Percentiles rank a stretch among this genome's conserved stretches.
These are phyloP conservation scores for Empis livida DNA, from an alignment of 2,888 invertebrate species.

Conservation along the genomic window DNA sequence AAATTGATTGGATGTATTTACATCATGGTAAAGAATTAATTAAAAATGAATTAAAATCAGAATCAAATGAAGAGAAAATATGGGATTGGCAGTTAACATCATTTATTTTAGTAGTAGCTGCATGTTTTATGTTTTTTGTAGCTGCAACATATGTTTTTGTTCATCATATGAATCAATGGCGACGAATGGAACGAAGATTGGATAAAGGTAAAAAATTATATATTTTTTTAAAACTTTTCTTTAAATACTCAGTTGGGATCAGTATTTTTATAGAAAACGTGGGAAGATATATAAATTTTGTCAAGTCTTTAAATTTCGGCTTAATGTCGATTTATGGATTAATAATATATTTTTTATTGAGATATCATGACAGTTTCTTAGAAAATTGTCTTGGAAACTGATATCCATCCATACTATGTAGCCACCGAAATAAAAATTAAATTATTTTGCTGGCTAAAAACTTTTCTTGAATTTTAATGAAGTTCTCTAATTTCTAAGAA, in stretches of 20 bases:
- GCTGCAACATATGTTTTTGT: slow-evolving; percentile 63
- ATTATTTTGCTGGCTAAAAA: neutral
- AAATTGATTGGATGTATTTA: slow-evolving; percentile 42
- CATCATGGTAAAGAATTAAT: neutral
- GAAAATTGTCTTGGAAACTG: too few species aligned
- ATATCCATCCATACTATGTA: neutral
- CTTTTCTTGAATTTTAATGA: neutral
- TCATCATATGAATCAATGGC: slow-evolving; percentile 69
- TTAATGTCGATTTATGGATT: too few species aligned
- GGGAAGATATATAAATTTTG: too few species aligned
- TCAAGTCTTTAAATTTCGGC: too few species aligned
- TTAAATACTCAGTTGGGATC: too few species aligned
- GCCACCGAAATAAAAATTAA: neutral
- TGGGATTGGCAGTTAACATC: slow-evolving; percentile 67
- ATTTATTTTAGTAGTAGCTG: slow-evolving; percentile 57
- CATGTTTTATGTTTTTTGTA: slow-evolving; percentile 67
- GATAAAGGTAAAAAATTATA: slow-evolving; percentile 67
- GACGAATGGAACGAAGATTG: slow-evolving; percentile 60
- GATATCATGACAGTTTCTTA: too few species aligned
- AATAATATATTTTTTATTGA: too few species aligned
- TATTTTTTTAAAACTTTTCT: too few species aligned
- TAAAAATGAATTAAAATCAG: neutral
- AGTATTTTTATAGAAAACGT: too few species aligned
- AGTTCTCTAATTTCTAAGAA: neutral
- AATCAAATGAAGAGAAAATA: neutral